Base-by-base conservation (phyloP, 2,113 vertebrate species). In the Rhynchopsitta pachyrhyncha region DNA sequence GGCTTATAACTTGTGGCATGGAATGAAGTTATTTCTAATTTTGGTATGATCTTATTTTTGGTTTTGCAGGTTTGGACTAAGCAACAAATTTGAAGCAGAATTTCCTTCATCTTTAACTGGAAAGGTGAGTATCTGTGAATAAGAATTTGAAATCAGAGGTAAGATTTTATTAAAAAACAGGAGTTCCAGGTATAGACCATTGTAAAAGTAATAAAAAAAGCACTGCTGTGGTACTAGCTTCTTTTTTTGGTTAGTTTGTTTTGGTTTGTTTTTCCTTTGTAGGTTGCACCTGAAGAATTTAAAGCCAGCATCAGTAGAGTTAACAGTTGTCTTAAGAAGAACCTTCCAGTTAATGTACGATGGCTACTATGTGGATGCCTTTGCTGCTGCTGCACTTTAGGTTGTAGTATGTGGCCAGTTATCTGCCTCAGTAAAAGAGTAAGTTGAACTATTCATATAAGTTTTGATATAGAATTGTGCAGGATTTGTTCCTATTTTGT, bases 401-500 rank as follows among this genome's bases (percentile, higher is more conserved):
- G 99, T 86, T 99, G 99, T 98, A 99, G 99, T 96, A 98, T 99
- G 98, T 99, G 99, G 99, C 99, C 99, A 44, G 99, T 99, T 95
- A 99, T 99, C 97, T 99, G 99, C 97, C 99, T 99, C 98, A 99
- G 99, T 98, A 99, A 99, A 98, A 98, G 99, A 98, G 99, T 99
- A 98, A 99, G 99, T 98, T 93, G 80, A 92, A 93, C 77, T 92
- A 33, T 87, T 83, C 39, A 73, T 95, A n/a, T 28, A 52, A 44
- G 81, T 92, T 88, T 69, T 82, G 47, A 33, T 19, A 71, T 42
- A 35, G 10, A 79, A 31, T 71, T 73, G 13, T 31, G 27, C 28
- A 86, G 19, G 9, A 23, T 77, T 84, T 84, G 24, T 64, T 71
- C 31, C 71, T 17, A 7, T 66, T 71, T 71, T 88, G 17, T 59